Evolutionary conservation across 2,888 invertebrate species (phyloP).

Genomic region (Folsomia candida): DNA sequence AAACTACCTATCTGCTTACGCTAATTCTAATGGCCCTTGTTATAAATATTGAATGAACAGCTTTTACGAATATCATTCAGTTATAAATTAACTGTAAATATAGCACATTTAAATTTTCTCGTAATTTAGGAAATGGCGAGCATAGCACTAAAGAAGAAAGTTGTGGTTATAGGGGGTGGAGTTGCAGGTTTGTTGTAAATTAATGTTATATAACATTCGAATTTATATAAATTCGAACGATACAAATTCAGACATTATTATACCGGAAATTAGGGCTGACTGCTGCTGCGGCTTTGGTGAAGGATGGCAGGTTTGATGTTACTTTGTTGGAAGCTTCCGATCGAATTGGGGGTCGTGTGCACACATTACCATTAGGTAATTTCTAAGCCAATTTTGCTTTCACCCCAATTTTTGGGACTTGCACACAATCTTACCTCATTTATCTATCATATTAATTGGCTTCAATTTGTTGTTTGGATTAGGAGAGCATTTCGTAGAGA

Average conservation of each 20-base stretch:
- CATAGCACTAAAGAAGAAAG: slow-evolving; percentile 43
- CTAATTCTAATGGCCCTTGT: too few species aligned
- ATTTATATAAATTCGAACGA: too few species aligned
- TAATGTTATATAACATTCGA: too few species aligned
- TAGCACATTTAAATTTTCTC: too few species aligned
- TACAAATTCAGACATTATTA: too few species aligned
- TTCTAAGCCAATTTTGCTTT: background rate
- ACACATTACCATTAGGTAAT: slow-evolving; percentile 69
- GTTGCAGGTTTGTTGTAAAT: slow-evolving; percentile 71
- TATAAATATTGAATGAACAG: too few species aligned
- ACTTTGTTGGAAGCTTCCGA: slow-evolving; percentile 76
- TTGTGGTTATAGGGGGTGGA: slow-evolving; percentile 72
- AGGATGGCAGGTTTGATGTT: slow-evolving; percentile 76
- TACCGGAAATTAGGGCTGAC: slow-evolving; percentile 65
- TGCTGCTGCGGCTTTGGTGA: slow-evolving; percentile 76
- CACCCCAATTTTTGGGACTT: too few species aligned
- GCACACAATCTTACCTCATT: background rate
- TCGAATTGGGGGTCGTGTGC: slow-evolving; percentile 77
- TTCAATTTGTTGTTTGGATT: background rate
- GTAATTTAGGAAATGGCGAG: background rate
- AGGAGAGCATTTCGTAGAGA: slow-evolving; percentile 64
- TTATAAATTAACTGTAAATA: too few species aligned
- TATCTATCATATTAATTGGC: background rate
- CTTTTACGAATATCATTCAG: too few species aligned
- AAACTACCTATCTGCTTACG: too few species aligned